phyloP scores from a whole-genome alignment of 2,113 vertebrate genomes.

The Pyrgilauda ruficollis region DNA sequence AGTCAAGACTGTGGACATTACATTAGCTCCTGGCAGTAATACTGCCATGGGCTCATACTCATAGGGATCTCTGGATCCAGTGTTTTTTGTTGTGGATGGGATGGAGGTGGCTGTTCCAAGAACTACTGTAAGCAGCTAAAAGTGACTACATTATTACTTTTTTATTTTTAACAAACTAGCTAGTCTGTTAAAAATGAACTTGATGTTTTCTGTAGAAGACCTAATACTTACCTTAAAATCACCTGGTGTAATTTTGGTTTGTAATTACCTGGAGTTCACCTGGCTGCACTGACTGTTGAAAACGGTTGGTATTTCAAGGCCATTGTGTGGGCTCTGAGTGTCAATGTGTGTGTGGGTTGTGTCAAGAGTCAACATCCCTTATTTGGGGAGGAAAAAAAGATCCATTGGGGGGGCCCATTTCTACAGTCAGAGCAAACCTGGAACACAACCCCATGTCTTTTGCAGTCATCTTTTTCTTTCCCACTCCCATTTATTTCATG shows the following conservation, averaged over 20 bases:
- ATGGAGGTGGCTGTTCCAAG: background rate
- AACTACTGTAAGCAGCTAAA: background rate
- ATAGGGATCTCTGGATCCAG: background rate
- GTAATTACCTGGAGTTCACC: background rate
- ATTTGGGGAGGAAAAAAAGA: background rate
- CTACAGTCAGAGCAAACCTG: background rate
- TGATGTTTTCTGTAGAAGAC: background rate
- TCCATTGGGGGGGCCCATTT: background rate
- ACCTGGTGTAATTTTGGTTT: background rate
- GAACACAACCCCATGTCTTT: background rate
- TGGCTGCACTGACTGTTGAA: background rate
- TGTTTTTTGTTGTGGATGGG: background rate
- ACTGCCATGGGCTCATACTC: fast-evolving
- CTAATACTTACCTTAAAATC: background rate
- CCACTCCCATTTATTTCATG: background rate
- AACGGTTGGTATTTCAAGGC: background rate
- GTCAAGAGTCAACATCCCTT: background rate
- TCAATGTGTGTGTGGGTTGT: background rate
- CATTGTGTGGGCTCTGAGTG: background rate
- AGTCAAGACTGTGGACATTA: background rate
- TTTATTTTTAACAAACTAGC: background rate
- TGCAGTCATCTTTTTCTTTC: background rate
- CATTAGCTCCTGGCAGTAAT: background rate
- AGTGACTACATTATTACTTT: background rate
- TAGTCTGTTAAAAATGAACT: background rate